Conservation (phyloP, 1,140 invertebrate genomes). For the Sycobia sp. region DNA sequence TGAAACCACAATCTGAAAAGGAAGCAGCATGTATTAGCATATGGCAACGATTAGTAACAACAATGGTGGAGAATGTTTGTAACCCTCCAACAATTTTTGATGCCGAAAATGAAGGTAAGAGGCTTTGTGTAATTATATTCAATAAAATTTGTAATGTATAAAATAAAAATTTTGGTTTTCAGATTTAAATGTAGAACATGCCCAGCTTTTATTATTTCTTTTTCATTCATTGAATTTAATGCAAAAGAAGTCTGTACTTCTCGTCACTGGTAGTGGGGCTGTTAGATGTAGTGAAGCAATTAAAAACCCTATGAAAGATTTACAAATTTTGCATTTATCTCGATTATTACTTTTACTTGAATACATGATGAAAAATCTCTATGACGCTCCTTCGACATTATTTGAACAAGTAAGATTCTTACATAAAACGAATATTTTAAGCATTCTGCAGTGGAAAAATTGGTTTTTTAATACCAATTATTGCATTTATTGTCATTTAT, state of each 20-base stretch:
- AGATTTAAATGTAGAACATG: slow-evolving; percentile 96
- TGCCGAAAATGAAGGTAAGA: slow-evolving; percentile 72
- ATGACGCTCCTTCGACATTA: slow-evolving; percentile 80
- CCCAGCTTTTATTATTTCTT: slow-evolving; percentile 88
- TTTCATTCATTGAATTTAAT: slow-evolving; percentile 94
- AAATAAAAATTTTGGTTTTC: slow-evolving; percentile 28
- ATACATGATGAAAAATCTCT: slow-evolving; percentile 93
- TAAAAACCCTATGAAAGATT: slow-evolving; percentile 66
- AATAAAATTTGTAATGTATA: slow-evolving; percentile 11
- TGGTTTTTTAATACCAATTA: slow-evolving; percentile 18
- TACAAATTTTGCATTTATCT: slow-evolving; percentile 80
- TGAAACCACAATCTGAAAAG: slow-evolving; percentile 83
- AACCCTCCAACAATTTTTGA: slow-evolving; percentile 62
- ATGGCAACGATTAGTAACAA: slow-evolving; percentile 87
- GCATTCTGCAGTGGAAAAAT: slow-evolving; percentile 32
- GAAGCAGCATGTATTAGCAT: slow-evolving; percentile 87
- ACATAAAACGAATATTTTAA: slow-evolving; percentile 16
- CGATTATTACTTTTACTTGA: slow-evolving; percentile 89
- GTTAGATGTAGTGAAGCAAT: slow-evolving; percentile 72
- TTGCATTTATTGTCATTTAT: slow-evolving; percentile 26
- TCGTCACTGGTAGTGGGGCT: slow-evolving; percentile 75
- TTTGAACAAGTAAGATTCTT: slow-evolving; percentile 72
- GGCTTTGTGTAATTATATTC: slow-evolving; percentile 15
- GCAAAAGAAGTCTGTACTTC: slow-evolving; percentile 94
- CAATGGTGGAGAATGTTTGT: slow-evolving; percentile 81